These are phyloP conservation scores for Temnothorax rugatulus DNA, from an alignment of 2,888 invertebrate species.

Conservation along the genomic window DNA sequence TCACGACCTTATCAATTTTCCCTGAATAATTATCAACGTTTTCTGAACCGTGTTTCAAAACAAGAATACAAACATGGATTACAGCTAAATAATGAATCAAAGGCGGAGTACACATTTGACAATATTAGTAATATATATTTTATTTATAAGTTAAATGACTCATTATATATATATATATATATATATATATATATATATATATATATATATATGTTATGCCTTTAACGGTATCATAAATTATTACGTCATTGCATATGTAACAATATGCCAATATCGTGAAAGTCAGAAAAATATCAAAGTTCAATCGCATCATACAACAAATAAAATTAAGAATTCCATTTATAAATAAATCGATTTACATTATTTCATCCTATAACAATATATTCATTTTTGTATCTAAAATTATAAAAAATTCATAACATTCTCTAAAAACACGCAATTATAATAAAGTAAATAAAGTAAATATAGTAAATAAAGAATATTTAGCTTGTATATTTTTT, in stretches of 20 bases:
- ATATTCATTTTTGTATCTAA: background rate
- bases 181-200: too few species aligned
- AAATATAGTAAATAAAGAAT: background rate
- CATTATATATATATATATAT: background rate
- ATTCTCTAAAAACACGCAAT: background rate
- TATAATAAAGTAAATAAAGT: too few species aligned
- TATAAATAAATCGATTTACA: background rate
- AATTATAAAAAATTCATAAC: background rate
- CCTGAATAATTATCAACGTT: slow-evolving; percentile 9
- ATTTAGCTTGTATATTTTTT: background rate
- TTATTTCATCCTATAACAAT: background rate
- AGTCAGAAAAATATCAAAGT: background rate
- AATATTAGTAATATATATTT: background rate
- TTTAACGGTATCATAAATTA: background rate
- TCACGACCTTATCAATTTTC: slow-evolving; percentile 14
- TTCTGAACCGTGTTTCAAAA: background rate
- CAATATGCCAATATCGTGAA: background rate
- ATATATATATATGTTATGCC: background rate
- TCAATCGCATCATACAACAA: background rate
- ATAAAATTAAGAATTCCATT: slow-evolving; percentile 7
- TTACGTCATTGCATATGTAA: background rate
- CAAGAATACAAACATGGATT: background rate
- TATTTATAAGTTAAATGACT: background rate
- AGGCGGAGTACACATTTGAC: background rate
- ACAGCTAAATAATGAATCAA: background rate